Base-by-base conservation (phyloP, 2,888 invertebrate species). In the Dusona sp. region DNA sequence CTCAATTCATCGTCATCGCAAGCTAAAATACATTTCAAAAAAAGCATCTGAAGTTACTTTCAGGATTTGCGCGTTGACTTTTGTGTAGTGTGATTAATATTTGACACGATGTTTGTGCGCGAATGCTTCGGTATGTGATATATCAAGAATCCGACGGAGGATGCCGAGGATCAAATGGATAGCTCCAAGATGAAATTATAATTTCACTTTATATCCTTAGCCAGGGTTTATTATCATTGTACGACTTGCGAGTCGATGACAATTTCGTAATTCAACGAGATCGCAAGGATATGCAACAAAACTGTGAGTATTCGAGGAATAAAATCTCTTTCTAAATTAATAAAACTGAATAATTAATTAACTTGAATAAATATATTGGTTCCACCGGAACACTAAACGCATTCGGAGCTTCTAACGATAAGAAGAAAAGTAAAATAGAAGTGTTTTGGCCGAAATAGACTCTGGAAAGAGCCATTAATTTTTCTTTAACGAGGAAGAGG, bases 81-180 rank as follows among this genome's bases (percentile, higher is more conserved):
- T 45, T 68, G n/a, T 2, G 1, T 11, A n/a, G 7, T 70, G 13
- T 29, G 16, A 70, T 9, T 9, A 13, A 29, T 61, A 11, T 29
- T 61, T 16, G 29, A 29, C 4, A 25, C 22, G 13, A 68, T 25
- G 45, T 36, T 19, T 54, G 51, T 36, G 64, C 29, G 42, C 57
- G 74, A 16, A 36, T 64, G 25, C 25, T 36, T 73, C 33, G 19
- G 16, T 13, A 29, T 25, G 42, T 36, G 22, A 75, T 38, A 80
- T 33, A 38, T 73, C 25, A 29, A 42, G 54, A 42, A 65, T 74
- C 45, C 16, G 51, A 65, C 36, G 13, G n/a, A 80, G 19, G 65
- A 85, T 68, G 42, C 57, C 74, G 38, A 83, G 42, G 70, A 79
- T 61, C 13, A 54, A 75, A 25, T 54, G 51, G 82, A 80, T 42